Conservation (phyloP, 1,140 invertebrate species). For the Ditylenchus dipsaci region DNA sequence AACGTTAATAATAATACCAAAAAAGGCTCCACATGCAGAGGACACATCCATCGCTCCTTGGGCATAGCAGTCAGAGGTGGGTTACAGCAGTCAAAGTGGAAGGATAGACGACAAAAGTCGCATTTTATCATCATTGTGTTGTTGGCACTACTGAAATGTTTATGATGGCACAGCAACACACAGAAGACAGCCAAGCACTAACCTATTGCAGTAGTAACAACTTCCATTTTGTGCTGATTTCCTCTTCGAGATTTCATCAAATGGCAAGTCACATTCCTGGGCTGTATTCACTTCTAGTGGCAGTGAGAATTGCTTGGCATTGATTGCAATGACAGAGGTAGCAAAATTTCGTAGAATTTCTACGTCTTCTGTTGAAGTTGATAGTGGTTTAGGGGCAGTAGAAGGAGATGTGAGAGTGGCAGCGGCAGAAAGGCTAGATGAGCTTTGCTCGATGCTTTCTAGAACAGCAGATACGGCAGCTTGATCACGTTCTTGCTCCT, state of each 20-base stretch:
- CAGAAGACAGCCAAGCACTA: background rate
- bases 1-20: slow-evolving; percentile 59
- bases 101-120: slow-evolving; percentile 83
- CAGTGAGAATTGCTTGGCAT: slow-evolving; percentile 12
- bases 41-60: slow-evolving; percentile 88
- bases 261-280: slow-evolving; percentile 16
- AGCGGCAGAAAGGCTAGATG: background rate
- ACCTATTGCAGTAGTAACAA: slow-evolving; percentile 29
- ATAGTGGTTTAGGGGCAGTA: slow-evolving; percentile 1
- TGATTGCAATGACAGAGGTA: slow-evolving; percentile 20
- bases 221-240: slow-evolving; percentile 2
- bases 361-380: slow-evolving; percentile 5
- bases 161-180: slow-evolving; percentile 13
- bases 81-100: slow-evolving; percentile 85
- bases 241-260: slow-evolving; percentile 16
- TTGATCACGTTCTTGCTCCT: slow-evolving; percentile 7
- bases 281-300: slow-evolving; percentile 19
- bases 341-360: slow-evolving; percentile 2
- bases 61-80: slow-evolving; percentile 81
- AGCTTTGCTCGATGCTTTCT: background rate
- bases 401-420: background rate
- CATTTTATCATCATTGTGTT: slow-evolving; percentile 78
- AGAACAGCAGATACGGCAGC: slow-evolving; percentile 1
- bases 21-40: slow-evolving; percentile 84
- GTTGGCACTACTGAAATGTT: slow-evolving; percentile 67